Base-by-base conservation (phyloP, 2,113 vertebrate species). In the Arothron firmamentum region DNA sequence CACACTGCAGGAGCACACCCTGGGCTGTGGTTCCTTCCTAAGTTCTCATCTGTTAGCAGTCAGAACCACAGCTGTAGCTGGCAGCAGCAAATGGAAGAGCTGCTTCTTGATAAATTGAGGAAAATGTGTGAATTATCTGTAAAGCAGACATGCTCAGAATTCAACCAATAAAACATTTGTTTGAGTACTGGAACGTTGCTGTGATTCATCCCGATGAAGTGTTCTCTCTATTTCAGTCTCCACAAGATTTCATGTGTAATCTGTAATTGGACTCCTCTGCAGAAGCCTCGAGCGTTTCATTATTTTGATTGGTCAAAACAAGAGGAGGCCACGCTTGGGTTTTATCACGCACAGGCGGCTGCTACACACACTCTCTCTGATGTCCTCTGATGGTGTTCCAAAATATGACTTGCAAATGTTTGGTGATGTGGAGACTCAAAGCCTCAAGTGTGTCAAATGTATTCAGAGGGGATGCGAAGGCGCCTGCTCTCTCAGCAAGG, bases 1-100 rank as follows among this genome's bases (percentile, higher is more conserved):
- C 69, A 72, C 52, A 18, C 17, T 28, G 20, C 56, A 16, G 59
- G 15, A 9, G 57, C 59, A 56, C 63, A 64, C 65, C 46, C 58
- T 28, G 23, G 13, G 16, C n/a, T 75, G 59, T 83, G 81, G 67
- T 60, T 28, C 13, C 21, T 55, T 54, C 15, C 28, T 28, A 11
- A 12, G 50, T 58, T 21, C 28, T 61, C 15, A 2, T 55, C 16
- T 52, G 20, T 47, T 46, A 63, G 12, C 20, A 56, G 28, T 52
- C 11, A 38, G 45, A 5, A 16, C n/a, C 17, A 20, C 16, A 49
- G 8, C 9, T 23, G 50, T 2, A 52, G 23, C 41, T 18, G 34
- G 28, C 43, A 34, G 10, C 17, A 5, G 16, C 6, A 34, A 53
- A 13, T 52, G 15, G 56, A 72, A 58, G n/a, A 47, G 21, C 25